Evolutionary conservation across 2,888 invertebrate species (phyloP).

Genomic region (Augiades crinisus): DNA sequence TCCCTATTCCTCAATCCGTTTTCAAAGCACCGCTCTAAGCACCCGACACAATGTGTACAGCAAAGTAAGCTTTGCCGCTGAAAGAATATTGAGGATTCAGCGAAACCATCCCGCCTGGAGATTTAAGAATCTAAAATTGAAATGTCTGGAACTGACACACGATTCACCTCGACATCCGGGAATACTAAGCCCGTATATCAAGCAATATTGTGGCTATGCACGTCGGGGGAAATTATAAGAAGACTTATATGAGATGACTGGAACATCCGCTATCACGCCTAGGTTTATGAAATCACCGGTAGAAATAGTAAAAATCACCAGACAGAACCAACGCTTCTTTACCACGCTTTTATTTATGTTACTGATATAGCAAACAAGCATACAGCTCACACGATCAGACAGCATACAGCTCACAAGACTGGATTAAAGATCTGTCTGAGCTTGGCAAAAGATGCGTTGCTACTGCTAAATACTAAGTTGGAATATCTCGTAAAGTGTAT

Average conservation of each 20-base stretch:
- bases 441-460: too few relatives aligned
- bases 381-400: too few relatives aligned
- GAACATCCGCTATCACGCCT: too few relatives aligned
- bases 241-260: neutral
- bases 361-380: too few relatives aligned
- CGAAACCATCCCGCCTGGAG: slow-evolving; percentile 13
- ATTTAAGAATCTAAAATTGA: slow-evolving; percentile 26
- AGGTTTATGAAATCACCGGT: too few relatives aligned
- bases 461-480: too few relatives aligned
- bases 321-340: too few relatives aligned
- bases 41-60: slow-evolving; percentile 5
- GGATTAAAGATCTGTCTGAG: too few relatives aligned
- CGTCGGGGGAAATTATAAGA: neutral
- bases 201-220: slow-evolving; percentile 1
- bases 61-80: slow-evolving; percentile 8
- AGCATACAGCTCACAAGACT: too few relatives aligned
- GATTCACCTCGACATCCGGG: slow-evolving; percentile 12
- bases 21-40: slow-evolving; percentile 13
- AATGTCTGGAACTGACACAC: slow-evolving; percentile 25
- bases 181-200: slow-evolving; percentile 2
- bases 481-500: too few relatives aligned
- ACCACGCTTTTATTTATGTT: too few relatives aligned
- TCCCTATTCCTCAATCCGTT: neutral
- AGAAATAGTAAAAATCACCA: too few relatives aligned
- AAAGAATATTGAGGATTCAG: slow-evolving; percentile 21